These are phyloP conservation scores for Aulostomus chinensis DNA, from an alignment of 2,797 vertebrate species.

Conservation along the genomic window DNA sequence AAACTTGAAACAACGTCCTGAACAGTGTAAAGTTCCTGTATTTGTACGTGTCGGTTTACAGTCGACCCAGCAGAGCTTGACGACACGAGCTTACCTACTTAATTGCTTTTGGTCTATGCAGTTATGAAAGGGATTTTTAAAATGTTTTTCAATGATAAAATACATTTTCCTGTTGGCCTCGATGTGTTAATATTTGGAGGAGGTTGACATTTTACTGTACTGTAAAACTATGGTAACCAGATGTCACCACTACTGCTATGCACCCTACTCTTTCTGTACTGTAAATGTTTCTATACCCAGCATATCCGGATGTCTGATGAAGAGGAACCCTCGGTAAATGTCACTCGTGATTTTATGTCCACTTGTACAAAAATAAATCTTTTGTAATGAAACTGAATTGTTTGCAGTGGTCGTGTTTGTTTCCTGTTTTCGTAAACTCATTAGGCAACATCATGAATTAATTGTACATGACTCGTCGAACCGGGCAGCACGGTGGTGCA, in stretches of 20 bases:
- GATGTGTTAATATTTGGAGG: slow-evolving; percentile 36
- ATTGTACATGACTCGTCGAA: no score
- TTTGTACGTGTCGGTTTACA: slow-evolving; percentile 56
- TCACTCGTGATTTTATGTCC: slow-evolving; percentile 68
- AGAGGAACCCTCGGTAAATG: slow-evolving; percentile 69
- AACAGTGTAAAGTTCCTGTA: slow-evolving; percentile 25
- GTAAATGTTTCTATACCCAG: slow-evolving; percentile 70
- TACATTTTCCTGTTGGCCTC: slow-evolving; percentile 36
- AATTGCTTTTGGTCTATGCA: slow-evolving; percentile 66
- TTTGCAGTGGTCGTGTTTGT: background rate
- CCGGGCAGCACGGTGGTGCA: no score
- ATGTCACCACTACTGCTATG: slow-evolving; percentile 69
- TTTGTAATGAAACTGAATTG: slow-evolving; percentile 67
- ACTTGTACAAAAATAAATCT: slow-evolving; percentile 70
- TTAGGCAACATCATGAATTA: no score
- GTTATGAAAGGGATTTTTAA: slow-evolving; percentile 38
- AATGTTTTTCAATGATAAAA: slow-evolving; percentile 49
- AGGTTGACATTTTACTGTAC: slow-evolving; percentile 44
- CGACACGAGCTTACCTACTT: slow-evolving; percentile 24
- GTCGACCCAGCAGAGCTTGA: slow-evolving; percentile 18
- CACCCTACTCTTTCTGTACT: slow-evolving; percentile 74
- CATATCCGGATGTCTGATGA: slow-evolving; percentile 62
- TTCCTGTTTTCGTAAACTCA: no score
- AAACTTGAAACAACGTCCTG: slow-evolving; percentile 7
- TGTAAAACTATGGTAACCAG: slow-evolving; percentile 49